Conservation (phyloP, 2,888 invertebrate species). For the Rotaria macrura region DNA sequence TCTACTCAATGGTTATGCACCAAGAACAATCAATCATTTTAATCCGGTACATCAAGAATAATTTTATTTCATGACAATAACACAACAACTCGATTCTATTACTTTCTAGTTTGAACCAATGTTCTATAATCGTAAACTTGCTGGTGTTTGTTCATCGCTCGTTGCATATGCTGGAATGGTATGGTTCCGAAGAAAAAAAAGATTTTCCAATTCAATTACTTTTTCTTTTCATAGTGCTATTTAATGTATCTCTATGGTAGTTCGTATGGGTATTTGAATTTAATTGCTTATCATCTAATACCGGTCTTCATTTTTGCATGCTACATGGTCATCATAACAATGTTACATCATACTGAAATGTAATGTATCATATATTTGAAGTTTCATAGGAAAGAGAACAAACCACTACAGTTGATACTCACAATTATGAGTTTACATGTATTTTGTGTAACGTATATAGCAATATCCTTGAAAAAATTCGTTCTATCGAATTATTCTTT, state of each 20-base stretch:
- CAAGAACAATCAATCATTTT: conserved; percentile 40
- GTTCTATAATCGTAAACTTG: conserved; percentile 37
- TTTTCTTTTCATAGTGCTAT: conserved; percentile 35
- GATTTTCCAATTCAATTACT: no score
- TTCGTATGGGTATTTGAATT: conserved; percentile 36
- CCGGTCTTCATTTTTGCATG: conserved; percentile 43
- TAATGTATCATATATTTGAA: neutral
- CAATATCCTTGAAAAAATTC: no score
- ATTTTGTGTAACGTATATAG: no score
- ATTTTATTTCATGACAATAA: neutral
- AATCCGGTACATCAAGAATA: conserved; percentile 35
- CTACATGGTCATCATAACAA: conserved; percentile 43
- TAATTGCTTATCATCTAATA: conserved; percentile 39
- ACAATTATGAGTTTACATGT: no score
- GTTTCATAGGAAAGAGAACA: no score
- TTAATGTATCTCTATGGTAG: neutral
- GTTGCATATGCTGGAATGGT: conserved; percentile 31
- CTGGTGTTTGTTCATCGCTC: conserved; percentile 36
- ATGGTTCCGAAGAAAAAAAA: no score
- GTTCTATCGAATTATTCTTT: no score
- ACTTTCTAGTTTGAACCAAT: conserved; percentile 35
- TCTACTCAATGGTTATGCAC: conserved; percentile 41
- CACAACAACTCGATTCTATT: neutral
- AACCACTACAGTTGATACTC: no score
- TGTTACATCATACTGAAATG: conserved; percentile 45